Evolutionary conservation across 2,888 invertebrate species (phyloP), one percentile per base, ranked within the genome.

Genomic region (Meliscaeva auricollis): DNA sequence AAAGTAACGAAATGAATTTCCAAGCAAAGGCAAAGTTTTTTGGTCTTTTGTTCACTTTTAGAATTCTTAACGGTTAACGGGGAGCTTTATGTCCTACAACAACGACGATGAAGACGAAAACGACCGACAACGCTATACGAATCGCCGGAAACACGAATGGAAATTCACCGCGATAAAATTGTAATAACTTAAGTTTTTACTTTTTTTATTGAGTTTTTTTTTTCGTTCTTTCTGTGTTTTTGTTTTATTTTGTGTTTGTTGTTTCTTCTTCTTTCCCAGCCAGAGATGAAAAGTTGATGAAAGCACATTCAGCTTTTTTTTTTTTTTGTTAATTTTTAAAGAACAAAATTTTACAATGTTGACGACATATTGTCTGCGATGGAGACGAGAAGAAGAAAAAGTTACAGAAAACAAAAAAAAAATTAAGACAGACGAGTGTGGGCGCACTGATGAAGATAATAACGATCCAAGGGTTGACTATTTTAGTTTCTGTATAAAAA

Each of bases 301-400:
- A 73, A 68, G 82, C 38, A 58, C 60, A 56, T 9, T 38, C 66
- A 38, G 48, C 11, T 17, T 32, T 50, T 66, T 64, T 64, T 41
- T 46, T 62, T 15, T 7, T 22, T 20, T 3, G 20, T 48, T 20
- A 17, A 20, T 13, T 66, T 32, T 13, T 7, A 50, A 66, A 22
- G 54, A 72, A 35, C 20, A 52, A 68, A 77, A 72, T 46, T 52
- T 30, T 44, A 52, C 38, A 62, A 83, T 41, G 68, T 56, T 83
- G 73, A 83, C 73, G 83, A 83, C 82, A 83, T 83, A 83, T 83
- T 83, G 82, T 83, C 82, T 78, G 66, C 11, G 54, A 38, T 38
- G 38, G 13, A 38, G 9, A 38, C 9, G 11, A 38, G 38, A 38
- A 3, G 9, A 38, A 38, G 9, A 22, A 20, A 11, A 17, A 7